Evolutionary conservation across 2,113 vertebrate species (phyloP).

Genomic region (Rhynchomys soricoides): DNA sequence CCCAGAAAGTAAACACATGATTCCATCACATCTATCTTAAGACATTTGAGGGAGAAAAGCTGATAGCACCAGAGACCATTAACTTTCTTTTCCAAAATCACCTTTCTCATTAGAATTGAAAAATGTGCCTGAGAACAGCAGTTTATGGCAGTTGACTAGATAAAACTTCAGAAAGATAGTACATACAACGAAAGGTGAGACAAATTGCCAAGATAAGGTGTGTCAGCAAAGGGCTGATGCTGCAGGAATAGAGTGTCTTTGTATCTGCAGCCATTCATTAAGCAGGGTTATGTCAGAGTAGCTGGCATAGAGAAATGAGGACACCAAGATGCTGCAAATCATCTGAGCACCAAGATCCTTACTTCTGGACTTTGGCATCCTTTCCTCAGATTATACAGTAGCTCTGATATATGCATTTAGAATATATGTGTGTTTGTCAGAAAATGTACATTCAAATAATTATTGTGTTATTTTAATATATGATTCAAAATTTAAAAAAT

Average conservation of each 20-base stretch:
- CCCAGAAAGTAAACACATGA: slow-evolving; percentile 12
- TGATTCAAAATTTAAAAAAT: background rate
- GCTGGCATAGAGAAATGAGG: slow-evolving; percentile 51
- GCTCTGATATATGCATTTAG: background rate
- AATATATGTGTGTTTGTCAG: background rate
- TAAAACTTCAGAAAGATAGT: slow-evolving; percentile 77
- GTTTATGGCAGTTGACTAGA: slow-evolving; percentile 76
- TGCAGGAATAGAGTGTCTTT: slow-evolving; percentile 67
- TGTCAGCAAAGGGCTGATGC: slow-evolving; percentile 75
- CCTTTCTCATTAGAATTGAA: slow-evolving; percentile 82
- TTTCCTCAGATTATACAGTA: background rate
- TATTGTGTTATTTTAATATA: background rate
- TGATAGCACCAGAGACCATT: slow-evolving; percentile 65
- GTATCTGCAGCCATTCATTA: slow-evolving; percentile 70
- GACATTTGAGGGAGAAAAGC: slow-evolving; percentile 22
- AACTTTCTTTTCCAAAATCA: slow-evolving; percentile 77
- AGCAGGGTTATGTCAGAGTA: slow-evolving; percentile 50
- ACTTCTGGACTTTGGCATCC: background rate
- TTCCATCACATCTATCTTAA: slow-evolving; percentile 2
- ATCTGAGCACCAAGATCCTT: background rate
- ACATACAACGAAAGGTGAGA: slow-evolving; percentile 74
- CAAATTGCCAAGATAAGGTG: slow-evolving; percentile 75
- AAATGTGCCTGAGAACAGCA: slow-evolving; percentile 78
- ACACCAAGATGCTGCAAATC: background rate
- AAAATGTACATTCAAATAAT: slow-evolving; percentile 20